Percentiles rank a stretch among this genome's conserved stretches.
Evolutionary conservation across 2,113 vertebrate species (phyloP).

Genomic region (Megaptera novaeangliae): DNA sequence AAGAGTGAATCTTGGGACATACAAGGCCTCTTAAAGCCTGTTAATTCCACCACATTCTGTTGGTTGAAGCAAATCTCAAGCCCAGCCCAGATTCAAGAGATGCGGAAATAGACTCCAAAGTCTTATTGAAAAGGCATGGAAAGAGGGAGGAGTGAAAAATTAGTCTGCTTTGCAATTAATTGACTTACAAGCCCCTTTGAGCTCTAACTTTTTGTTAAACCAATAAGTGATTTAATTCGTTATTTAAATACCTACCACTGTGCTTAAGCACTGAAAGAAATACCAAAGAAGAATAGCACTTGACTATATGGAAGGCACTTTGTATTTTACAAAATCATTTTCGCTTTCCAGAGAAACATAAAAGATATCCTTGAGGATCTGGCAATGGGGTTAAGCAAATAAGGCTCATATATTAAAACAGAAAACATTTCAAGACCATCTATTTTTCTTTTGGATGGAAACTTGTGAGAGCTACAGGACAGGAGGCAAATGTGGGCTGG

Average conservation of each 20-base stretch:
- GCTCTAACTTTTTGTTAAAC: not conserved
- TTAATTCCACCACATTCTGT: not conserved
- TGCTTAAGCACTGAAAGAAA: not conserved
- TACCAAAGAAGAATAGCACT: not conserved
- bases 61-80: not conserved
- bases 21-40: not conserved
- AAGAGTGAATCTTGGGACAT: not conserved
- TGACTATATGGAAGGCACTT: not conserved
- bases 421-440: not conserved
- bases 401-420: slow-evolving; percentile 30
- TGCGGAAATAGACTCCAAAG: not conserved
- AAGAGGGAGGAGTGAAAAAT: not conserved
- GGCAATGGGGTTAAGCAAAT: slow-evolving; percentile 43
- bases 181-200: not conserved
- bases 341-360: slow-evolving; percentile 34
- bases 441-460: not conserved
- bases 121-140: not conserved
- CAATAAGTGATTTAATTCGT: not conserved
- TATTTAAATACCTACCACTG: slow-evolving; percentile 4
- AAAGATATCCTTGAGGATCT: slow-evolving; percentile 13
- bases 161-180: not conserved
- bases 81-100: not conserved
- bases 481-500: not conserved
- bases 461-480: not conserved
- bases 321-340: slow-evolving; percentile 32